These are phyloP conservation scores for Cataglyphis hispanica DNA, from an alignment of 1,140 invertebrate genomes.

Conservation along the genomic window DNA sequence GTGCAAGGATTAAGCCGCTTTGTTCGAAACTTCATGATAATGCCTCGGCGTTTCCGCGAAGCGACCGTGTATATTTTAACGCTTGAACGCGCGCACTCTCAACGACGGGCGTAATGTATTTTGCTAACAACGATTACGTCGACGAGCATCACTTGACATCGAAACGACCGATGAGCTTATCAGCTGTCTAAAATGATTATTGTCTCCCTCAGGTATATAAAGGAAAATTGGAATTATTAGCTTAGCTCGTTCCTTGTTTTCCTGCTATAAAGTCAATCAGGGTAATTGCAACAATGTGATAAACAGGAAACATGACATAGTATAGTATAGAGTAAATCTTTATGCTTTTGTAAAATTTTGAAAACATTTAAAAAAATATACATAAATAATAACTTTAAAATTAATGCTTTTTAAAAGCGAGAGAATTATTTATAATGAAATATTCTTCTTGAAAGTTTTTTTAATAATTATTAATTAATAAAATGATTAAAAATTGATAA, in stretches of 20 bases:
- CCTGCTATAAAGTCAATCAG: not conserved
- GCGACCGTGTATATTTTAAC: constrained; percentile 56
- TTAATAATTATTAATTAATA: too few species aligned
- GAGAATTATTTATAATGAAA: too few species aligned
- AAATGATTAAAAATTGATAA: too few species aligned
- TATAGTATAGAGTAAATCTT: not conserved
- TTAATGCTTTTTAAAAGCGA: too few species aligned
- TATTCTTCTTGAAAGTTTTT: too few species aligned
- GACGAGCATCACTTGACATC: constrained; percentile 24
- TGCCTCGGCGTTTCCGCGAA: constrained; percentile 43
- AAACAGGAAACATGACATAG: not conserved
- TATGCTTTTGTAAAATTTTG: not conserved
- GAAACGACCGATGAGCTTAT: constrained; percentile 33
- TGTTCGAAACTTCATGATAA: constrained; percentile 60
- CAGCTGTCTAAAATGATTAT: constrained; percentile 55
- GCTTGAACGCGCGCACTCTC: constrained; percentile 25
- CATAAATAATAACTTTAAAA: too few species aligned
- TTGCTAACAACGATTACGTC: constrained; percentile 20
- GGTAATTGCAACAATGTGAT: not conserved
- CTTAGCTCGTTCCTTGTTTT: not conserved
- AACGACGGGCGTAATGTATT: constrained; percentile 33
- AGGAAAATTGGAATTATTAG: constrained; percentile 25
- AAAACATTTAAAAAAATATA: not conserved
- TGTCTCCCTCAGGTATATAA: not conserved
- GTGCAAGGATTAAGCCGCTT: constrained; percentile 56